phyloP scores from a whole-genome alignment of 2,888 invertebrate species.

The Lamellibrachia columna region DNA sequence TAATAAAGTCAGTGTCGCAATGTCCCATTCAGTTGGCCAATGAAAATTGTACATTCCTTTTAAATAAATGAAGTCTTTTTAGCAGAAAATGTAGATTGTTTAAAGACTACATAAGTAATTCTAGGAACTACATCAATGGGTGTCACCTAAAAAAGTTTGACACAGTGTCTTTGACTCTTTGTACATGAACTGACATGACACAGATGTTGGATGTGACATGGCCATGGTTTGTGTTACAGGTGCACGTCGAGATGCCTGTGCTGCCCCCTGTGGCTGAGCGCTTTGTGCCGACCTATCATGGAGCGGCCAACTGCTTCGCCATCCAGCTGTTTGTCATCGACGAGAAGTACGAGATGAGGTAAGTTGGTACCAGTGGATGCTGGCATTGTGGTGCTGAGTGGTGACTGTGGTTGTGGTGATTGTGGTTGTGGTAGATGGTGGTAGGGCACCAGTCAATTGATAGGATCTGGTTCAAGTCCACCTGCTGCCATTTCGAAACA shows the following conservation, averaged over 20 bases:
- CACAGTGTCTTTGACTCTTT: neutral
- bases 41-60: no score
- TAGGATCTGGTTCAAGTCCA: no score
- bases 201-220: neutral
- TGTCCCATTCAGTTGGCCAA: no score
- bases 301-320: constrained; percentile 59
- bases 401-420: neutral
- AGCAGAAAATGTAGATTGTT: no score
- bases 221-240: neutral
- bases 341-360: constrained; percentile 66
- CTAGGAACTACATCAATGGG: no score
- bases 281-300: constrained; percentile 60
- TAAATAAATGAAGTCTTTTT: no score
- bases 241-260: neutral
- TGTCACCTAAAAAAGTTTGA: no score
- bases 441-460: no score
- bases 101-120: no score
- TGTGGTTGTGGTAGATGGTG: neutral
- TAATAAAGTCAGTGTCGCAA: no score
- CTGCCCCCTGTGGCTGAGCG: constrained; percentile 40
- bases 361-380: constrained; percentile 21
- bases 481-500: no score
- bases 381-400: neutral
- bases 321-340: constrained; percentile 66
- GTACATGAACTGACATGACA: neutral